phyloP scores from a whole-genome alignment of 2,888 invertebrate species.

The Hoplodrina ambigua region DNA sequence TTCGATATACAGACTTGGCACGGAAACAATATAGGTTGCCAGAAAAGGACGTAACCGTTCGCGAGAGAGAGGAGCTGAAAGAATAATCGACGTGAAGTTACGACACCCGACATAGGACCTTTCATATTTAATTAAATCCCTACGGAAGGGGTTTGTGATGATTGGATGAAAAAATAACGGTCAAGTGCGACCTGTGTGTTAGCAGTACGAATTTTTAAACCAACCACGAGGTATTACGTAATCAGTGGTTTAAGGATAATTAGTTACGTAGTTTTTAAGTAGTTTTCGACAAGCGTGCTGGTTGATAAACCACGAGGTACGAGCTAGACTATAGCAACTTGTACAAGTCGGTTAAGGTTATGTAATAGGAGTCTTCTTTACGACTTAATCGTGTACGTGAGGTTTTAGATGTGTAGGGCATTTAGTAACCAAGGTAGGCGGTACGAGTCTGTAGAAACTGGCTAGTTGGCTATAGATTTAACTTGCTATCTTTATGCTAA shows the following conservation, averaged over 20 bases:
- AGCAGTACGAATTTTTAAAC: conserved; percentile 5
- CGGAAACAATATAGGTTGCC: conserved; percentile 84
- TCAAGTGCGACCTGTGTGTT: conserved; percentile 59
- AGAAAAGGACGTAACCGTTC: conserved; percentile 82
- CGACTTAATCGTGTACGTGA: conserved; percentile 54
- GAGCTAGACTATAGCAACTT: conserved; percentile 50
- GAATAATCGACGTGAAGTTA: conserved; percentile 77
- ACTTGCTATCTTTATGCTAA: conserved; percentile 16
- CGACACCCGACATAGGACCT: conserved; percentile 75
- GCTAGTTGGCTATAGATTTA: conserved; percentile 5
- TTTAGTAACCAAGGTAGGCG: conserved; percentile 48
- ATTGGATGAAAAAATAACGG: conserved; percentile 65
- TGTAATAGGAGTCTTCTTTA: conserved; percentile 65
- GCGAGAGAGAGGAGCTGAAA: conserved; percentile 78
- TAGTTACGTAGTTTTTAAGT: conserved; percentile 51
- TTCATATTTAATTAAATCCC: conserved; percentile 79
- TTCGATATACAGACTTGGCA: conserved; percentile 85
- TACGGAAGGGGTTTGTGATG: conserved; percentile 69
- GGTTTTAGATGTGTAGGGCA: conserved; percentile 47
- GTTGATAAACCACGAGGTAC: conserved; percentile 54
- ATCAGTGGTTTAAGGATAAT: conserved; percentile 51
- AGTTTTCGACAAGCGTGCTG: conserved; percentile 46
- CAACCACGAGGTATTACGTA: conserved; percentile 49
- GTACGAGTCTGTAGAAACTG: conserved; percentile 20
- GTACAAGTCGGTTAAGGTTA: conserved; percentile 65